Evolutionary conservation across 2,113 vertebrate genomes (phyloP), one percentile per base, ranked within the genome.

Genomic region (Thalassarche chlororhynchos): DNA sequence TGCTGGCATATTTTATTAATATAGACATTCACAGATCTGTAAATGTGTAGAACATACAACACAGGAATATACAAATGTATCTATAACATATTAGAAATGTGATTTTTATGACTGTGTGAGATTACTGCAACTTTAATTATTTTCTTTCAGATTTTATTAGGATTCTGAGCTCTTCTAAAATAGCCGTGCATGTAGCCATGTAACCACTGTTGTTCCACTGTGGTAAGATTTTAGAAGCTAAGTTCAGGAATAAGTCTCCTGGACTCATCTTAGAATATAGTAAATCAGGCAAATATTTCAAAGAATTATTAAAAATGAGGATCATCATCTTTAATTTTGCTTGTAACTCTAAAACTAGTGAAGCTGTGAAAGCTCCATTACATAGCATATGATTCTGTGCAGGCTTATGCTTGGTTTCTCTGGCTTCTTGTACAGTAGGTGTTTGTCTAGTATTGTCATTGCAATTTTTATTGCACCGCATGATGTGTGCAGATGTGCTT

Each of bases 401-500:
- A 93, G 94, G 83, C 80, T 92, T 68, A 70, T 72, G 66, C 91
- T 61, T 80, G 87, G 55, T 90, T 95, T 95, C 94, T 93, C 96
- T 69, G 20, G 52, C 44, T 47, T 93, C 93, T 96, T 78, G 34
- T 96, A 68, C 64, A 17, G 95, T 96, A 97, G 96, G 96, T 93
- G 94, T 98, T 97, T 96, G 96, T 93, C 97, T 98, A 94, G 91
- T 66, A 69, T 87, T 97, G 98, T 97, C 97, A 97, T 68, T 97
- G 97, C 94, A 91, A 97, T 98, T 98, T 98, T 97, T 97, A 97
- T 97, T 98, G 97, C 96, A 96, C 81, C 7, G 77, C 95, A 76
- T 98, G 98, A 98, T 98, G 95, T 96, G 98, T 97, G 97, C 98
- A 98, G 98, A 97, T 98, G 98, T 97, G 97, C 96, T 98, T 97